These are phyloP conservation scores for Lynx canadensis DNA, from an alignment of 2,113 vertebrate species.

Conservation along the genomic window DNA sequence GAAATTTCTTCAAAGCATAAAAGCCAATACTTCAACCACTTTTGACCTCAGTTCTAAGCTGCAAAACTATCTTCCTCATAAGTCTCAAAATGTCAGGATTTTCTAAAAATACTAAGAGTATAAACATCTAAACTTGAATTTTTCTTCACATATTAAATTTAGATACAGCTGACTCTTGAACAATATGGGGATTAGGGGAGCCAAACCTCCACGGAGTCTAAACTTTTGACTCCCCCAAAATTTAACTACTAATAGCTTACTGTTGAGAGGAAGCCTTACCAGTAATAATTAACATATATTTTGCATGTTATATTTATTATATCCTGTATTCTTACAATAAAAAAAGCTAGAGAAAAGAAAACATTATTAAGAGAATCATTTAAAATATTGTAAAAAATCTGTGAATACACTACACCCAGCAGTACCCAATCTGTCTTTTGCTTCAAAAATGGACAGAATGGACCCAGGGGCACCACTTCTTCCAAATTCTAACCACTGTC, in stretches of 20 bases:
- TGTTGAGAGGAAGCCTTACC: background rate
- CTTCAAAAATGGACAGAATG: background rate
- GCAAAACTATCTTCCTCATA: background rate
- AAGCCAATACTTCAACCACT: constrained; percentile 6
- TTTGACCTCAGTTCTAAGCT: background rate
- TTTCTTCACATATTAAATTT: background rate
- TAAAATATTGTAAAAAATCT: background rate
- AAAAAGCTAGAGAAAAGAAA: background rate
- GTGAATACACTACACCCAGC: background rate
- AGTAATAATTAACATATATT: background rate
- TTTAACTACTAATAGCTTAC: background rate
- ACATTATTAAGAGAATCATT: background rate
- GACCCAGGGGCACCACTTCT: background rate
- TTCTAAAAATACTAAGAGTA: background rate
- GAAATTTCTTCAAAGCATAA: constrained; percentile 16
- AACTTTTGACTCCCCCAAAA: background rate
- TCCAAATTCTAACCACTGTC: background rate
- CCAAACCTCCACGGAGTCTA: background rate
- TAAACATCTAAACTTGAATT: background rate
- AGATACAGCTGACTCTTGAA: background rate
- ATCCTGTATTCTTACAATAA: background rate
- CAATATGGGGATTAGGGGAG: background rate
- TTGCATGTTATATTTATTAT: background rate
- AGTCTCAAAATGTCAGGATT: background rate
- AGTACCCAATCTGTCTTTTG: background rate